Conservation (phyloP, 1,140 invertebrate genomes). For the Campoletis sonorensis region DNA sequence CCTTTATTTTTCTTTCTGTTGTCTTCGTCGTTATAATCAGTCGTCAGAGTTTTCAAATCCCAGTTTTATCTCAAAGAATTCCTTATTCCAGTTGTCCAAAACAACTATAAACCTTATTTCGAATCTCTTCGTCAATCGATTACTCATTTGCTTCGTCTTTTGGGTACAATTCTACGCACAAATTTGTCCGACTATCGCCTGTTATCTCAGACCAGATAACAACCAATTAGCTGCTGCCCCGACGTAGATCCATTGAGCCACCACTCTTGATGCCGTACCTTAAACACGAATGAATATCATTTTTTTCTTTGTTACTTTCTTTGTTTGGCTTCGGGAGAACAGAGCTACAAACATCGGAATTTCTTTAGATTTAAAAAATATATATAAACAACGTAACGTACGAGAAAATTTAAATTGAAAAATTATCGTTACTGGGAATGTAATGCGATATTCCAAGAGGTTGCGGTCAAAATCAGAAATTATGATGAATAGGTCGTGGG, state of each 20-base stretch:
- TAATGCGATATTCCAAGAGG: too few species aligned
- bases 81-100: slow-evolving; percentile 1
- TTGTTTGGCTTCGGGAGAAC: too few species aligned
- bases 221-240: slow-evolving; percentile 61
- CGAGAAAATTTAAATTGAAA: too few species aligned
- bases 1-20: slow-evolving; percentile 48
- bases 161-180: slow-evolving; percentile 55
- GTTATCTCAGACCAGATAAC: slow-evolving; percentile 72
- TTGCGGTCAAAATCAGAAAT: too few species aligned
- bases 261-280: slow-evolving; percentile 63
- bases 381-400: too few species aligned
- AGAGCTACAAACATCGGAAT: too few species aligned
- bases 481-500: too few species aligned
- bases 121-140: slow-evolving; percentile 2
- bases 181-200: slow-evolving; percentile 66
- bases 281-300: slow-evolving; percentile 49
- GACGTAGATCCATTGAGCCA: slow-evolving; percentile 64
- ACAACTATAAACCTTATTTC: slow-evolving; percentile 17
- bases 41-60: slow-evolving; percentile 1
- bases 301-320: too few species aligned
- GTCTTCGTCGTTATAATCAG: slow-evolving; percentile 42
- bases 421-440: too few species aligned
- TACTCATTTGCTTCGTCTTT: slow-evolving; percentile 50
- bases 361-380: too few species aligned
- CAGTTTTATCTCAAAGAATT: slow-evolving; percentile 6